Conservation (phyloP, 2,113 vertebrate species). For the Xyliphius kryptos region DNA sequence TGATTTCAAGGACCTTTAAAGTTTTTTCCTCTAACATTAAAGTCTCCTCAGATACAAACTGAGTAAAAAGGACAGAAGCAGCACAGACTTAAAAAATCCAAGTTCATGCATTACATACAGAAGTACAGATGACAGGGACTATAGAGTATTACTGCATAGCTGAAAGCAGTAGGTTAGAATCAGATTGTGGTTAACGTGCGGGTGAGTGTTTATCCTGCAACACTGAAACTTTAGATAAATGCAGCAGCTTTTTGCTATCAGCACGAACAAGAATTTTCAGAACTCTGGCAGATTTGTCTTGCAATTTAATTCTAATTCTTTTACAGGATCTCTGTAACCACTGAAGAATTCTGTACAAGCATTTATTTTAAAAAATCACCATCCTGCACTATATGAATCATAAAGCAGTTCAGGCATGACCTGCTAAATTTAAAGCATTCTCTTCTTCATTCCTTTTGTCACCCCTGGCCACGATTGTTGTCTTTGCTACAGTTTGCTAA, state of each 20-base stretch:
- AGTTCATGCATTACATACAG: constrained; percentile 23
- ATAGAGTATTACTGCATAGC: constrained; percentile 7
- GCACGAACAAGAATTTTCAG: neutral
- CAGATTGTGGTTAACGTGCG: neutral
- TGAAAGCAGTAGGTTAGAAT: constrained; percentile 12
- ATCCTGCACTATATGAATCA: neutral
- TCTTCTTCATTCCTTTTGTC: neutral
- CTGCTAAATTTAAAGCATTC: constrained; percentile 5
- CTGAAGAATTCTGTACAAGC: neutral
- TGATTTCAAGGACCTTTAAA: too few species aligned
- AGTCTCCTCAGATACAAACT: constrained; percentile 6
- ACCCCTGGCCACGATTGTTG: constrained; percentile 11
- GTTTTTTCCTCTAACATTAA: too few species aligned
- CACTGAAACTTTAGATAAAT: constrained; percentile 1
- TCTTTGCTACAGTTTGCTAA: constrained; percentile 28
- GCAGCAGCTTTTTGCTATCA: neutral
- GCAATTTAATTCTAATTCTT: neutral
- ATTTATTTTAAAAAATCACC: neutral
- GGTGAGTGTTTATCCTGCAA: neutral
- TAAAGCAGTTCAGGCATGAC: neutral
- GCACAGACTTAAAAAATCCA: constrained; percentile 25
- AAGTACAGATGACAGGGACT: constrained; percentile 4
- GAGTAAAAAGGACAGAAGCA: constrained; percentile 10
- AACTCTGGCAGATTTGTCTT: neutral
- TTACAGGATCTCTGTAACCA: neutral